Conservation (phyloP, 2,888 invertebrate species). For the Metellina segmentata region DNA sequence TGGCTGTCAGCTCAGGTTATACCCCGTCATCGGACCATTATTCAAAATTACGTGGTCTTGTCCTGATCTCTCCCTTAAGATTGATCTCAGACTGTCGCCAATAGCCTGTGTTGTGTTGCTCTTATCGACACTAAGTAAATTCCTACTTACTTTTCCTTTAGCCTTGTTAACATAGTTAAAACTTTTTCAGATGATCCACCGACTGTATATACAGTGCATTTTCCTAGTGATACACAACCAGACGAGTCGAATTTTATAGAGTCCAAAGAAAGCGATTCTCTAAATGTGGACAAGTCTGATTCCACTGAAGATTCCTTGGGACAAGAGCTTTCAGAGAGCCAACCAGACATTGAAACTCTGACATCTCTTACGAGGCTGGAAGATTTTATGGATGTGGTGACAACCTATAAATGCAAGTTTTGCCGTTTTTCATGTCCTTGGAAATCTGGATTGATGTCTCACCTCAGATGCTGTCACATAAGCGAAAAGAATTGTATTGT, state of each 20-base stretch:
- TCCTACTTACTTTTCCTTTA: background rate
- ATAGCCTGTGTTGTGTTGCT: background rate
- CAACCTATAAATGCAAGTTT: slow-evolving; percentile 84
- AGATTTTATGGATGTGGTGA: slow-evolving; percentile 83
- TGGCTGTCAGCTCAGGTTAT: no score
- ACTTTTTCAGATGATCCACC: slow-evolving; percentile 24
- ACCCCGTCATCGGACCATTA: no score
- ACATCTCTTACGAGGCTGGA: slow-evolving; percentile 79
- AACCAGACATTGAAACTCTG: slow-evolving; percentile 44
- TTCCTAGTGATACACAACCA: slow-evolving; percentile 18
- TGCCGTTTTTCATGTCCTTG: slow-evolving; percentile 83
- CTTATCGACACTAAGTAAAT: no score
- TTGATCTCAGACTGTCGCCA: no score
- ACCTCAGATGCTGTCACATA: slow-evolving; percentile 80
- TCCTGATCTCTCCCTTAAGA: background rate
- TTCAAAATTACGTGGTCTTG: no score
- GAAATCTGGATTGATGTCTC: slow-evolving; percentile 81
- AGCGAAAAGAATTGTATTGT: slow-evolving; percentile 64
- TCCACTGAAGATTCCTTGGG: slow-evolving; percentile 22
- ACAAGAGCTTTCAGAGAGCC: slow-evolving; percentile 31
- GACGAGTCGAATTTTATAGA: slow-evolving; percentile 32
- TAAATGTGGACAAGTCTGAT: slow-evolving; percentile 26
- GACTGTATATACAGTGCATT: slow-evolving; percentile 60
- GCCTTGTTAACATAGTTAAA: background rate
- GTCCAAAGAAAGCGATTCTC: slow-evolving; percentile 2